These are phyloP conservation scores for Spilosoma lubricipeda DNA, from an alignment of 2,888 invertebrate species.

Conservation along the genomic window DNA sequence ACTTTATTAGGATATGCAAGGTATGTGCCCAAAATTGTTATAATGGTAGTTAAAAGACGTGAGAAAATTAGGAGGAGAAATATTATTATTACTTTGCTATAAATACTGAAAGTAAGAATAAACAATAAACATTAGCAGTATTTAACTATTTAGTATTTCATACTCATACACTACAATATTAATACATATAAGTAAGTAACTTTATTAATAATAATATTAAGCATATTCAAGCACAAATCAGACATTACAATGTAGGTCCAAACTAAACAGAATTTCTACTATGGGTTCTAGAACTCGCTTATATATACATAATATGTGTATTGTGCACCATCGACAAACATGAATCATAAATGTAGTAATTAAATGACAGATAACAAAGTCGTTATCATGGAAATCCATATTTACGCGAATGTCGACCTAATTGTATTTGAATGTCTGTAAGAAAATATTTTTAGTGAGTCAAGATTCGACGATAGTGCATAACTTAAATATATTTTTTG, in stretches of 20 bases:
- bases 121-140: neutral
- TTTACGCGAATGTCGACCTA: no score
- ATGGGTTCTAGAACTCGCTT: neutral
- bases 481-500: no score
- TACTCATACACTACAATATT: neutral
- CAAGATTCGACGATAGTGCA: no score
- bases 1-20: conserved; percentile 11
- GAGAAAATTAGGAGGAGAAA: neutral
- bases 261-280: neutral
- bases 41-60: neutral
- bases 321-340: no score
- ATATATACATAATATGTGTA: no score
- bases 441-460: no score
- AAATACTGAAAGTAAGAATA: neutral
- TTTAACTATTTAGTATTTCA: neutral
- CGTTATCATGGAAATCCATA: no score
- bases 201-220: neutral
- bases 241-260: neutral
- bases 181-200: neutral
- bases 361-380: no score
- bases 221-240: neutral
- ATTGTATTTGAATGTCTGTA: no score
- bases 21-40: conserved; percentile 11
- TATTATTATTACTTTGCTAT: neutral
- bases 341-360: no score